Evolutionary conservation across 2,797 vertebrate species (phyloP).

Genomic region (Streptopelia turtur): DNA sequence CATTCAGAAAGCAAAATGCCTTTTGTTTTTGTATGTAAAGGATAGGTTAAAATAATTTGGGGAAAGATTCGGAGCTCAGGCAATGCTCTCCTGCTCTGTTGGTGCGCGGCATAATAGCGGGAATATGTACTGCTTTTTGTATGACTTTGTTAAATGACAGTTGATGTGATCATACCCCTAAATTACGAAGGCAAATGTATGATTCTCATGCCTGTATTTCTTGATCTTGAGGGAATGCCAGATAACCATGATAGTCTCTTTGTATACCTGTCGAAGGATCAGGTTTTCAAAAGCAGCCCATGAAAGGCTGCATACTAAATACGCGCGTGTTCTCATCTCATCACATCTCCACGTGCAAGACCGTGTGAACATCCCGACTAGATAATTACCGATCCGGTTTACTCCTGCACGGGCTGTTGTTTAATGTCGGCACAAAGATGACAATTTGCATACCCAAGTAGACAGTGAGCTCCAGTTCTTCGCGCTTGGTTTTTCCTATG

Average conservation of each 20-base stretch:
- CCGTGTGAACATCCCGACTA: neutral
- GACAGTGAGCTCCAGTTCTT: constrained; percentile 9
- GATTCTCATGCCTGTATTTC: neutral
- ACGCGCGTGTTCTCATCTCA: neutral
- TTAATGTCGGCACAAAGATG: constrained; percentile 30
- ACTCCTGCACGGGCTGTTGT: neutral
- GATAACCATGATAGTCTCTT: neutral
- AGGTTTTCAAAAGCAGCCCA: neutral
- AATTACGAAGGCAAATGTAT: neutral
- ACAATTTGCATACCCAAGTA: neutral
- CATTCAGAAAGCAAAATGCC: neutral
- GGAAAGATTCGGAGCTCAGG: neutral
- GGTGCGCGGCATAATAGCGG: accelerated
- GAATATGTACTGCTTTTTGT: neutral
- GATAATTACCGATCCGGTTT: constrained; percentile 2
- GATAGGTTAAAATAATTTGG: neutral
- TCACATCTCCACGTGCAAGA: neutral
- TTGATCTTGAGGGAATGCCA: neutral
- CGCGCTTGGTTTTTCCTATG: neutral
- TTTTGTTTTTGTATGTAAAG: constrained; percentile 14
- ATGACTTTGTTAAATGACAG: neutral
- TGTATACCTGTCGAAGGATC: neutral
- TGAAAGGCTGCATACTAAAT: neutral
- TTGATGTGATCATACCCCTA: neutral
- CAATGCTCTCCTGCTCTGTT: accelerated